phyloP scores from a whole-genome alignment of 2,113 vertebrate species.

The Lycaon pictus region DNA sequence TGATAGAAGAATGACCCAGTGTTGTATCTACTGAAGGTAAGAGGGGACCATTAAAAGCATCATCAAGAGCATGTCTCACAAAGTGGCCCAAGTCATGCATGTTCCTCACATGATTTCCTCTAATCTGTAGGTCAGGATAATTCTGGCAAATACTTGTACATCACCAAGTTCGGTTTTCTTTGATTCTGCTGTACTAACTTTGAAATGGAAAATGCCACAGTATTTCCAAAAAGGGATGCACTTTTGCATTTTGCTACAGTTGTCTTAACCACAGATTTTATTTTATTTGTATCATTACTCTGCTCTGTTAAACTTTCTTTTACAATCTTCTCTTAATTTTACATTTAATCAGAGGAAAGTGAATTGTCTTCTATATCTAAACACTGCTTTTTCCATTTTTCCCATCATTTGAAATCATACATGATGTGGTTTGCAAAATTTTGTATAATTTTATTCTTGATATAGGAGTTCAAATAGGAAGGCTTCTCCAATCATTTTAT shows the following conservation, averaged over 20 bases:
- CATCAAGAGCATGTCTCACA: conserved; percentile 69
- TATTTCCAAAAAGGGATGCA: not conserved
- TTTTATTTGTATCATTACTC: not conserved
- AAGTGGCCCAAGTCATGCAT: conserved; percentile 83
- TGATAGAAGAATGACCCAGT: conserved; percentile 9
- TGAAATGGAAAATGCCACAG: conserved; percentile 85
- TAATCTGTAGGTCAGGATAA: conserved; percentile 91
- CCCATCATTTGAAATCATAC: conserved; percentile 68
- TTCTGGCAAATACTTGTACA: conserved; percentile 89
- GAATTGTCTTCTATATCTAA: conserved; percentile 65
- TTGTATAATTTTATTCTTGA: conserved; percentile 71
- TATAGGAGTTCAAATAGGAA: conserved; percentile 82
- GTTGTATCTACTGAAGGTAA: conserved; percentile 85
- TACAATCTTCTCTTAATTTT: conserved; percentile 37
- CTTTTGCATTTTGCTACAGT: not conserved
- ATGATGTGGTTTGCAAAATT: conserved; percentile 59
- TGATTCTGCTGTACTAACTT: conserved; percentile 39
- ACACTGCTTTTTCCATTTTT: conserved; percentile 78
- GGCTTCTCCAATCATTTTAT: conserved; percentile 87
- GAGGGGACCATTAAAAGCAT: conserved; percentile 76
- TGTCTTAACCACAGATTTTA: not conserved
- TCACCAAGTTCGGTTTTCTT: conserved; percentile 80
- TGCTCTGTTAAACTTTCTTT: not conserved
- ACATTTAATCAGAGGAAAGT: conserved; percentile 1
- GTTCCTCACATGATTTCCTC: conserved; percentile 84